Percentiles rank a stretch among this genome's conserved stretches.
These are phyloP conservation scores for Brenthis daphne DNA, from an alignment of 2,888 invertebrate species.

Conservation along the genomic window DNA sequence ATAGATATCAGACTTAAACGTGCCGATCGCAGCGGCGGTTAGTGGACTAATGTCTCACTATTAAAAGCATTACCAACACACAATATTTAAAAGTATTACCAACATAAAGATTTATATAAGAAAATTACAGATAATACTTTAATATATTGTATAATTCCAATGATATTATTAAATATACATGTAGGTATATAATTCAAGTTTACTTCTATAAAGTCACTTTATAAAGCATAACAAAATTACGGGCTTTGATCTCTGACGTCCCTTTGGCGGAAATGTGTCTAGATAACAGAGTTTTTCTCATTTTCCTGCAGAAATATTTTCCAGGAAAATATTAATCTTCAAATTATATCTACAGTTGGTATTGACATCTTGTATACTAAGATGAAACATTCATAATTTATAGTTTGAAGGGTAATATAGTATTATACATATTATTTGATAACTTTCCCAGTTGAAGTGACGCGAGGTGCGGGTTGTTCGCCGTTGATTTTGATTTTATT, in stretches of 20 bases:
- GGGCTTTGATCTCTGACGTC: background rate
- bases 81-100: no score
- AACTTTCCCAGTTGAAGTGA: slow-evolving; percentile 46
- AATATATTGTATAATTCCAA: no score
- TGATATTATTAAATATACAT: no score
- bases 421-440: no score
- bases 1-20: no score
- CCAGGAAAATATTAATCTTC: background rate
- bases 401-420: background rate
- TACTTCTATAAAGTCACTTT: background rate
- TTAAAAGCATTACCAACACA: no score
- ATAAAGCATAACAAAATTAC: background rate
- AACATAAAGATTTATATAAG: no score
- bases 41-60: no score
- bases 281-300: background rate
- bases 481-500: slow-evolving; percentile 89
- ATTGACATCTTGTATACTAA: no score
- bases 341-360: background rate
- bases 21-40: no score
- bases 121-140: no score
- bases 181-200: background rate
- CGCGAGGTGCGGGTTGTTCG: slow-evolving; percentile 80
- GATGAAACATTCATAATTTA: no score
- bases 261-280: background rate
- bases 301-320: background rate